Evolutionary conservation across 2,113 vertebrate species (phyloP).

Genomic region (Vanacampus margaritifer): DNA sequence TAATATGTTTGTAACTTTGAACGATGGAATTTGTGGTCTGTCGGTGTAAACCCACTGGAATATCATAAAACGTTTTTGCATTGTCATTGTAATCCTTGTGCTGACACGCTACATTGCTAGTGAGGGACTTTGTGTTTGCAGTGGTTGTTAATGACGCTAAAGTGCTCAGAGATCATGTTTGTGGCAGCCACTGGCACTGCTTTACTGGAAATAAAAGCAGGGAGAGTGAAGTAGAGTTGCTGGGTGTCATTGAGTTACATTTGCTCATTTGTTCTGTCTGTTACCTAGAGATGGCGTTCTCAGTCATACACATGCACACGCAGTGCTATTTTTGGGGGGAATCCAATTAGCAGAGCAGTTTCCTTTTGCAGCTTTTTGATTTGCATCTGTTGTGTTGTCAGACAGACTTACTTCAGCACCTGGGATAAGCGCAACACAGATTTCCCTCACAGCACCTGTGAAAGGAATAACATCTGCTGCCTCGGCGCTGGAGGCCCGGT

Average conservation of each 20-base stretch:
- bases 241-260: conserved; percentile 7
- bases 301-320: background rate
- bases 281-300: background rate
- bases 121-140: background rate
- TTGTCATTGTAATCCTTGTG: conserved; percentile 2
- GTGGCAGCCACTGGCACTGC: background rate
- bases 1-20: background rate
- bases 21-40: background rate
- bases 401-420: conserved; percentile 44
- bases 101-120: background rate
- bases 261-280: conserved; percentile 28
- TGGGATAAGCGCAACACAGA: conserved; percentile 30
- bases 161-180: background rate
- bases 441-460: conserved; percentile 30
- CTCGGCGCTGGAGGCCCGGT: conserved; percentile 25
- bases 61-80: background rate
- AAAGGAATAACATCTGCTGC: conserved; percentile 45
- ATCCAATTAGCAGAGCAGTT: conserved; percentile 33
- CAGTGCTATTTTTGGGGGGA: conserved; percentile 11
- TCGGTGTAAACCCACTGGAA: background rate
- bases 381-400: conserved; percentile 31
- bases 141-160: background rate
- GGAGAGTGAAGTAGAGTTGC: conserved; percentile 3
- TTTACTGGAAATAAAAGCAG: conserved; percentile 19
- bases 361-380: conserved; percentile 13